These are phyloP conservation scores for Amia ocellicauda DNA, from an alignment of 2,113 vertebrate species.

Conservation along the genomic window DNA sequence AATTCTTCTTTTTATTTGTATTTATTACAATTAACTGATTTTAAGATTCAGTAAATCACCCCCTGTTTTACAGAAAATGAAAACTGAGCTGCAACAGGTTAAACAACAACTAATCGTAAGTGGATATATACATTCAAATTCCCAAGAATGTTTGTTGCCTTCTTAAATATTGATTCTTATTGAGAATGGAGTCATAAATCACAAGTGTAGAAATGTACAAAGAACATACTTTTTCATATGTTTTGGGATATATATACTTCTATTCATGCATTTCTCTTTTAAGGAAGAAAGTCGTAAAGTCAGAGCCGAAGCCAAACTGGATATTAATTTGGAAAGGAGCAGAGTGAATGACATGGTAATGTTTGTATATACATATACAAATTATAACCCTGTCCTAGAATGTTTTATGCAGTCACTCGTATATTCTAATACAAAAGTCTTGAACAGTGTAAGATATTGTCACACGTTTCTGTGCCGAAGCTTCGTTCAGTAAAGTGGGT, in stretches of 20 bases:
- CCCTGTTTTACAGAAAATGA: slow-evolving; percentile 81
- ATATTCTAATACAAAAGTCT: too few species aligned
- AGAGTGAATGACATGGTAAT: slow-evolving; percentile 84
- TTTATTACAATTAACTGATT: too few species aligned
- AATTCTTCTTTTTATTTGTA: too few species aligned
- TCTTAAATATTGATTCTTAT: not conserved
- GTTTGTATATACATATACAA: too few species aligned
- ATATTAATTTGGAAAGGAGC: slow-evolving; percentile 92
- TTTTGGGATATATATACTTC: not conserved
- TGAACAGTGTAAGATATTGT: too few species aligned
- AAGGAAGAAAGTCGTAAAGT: slow-evolving; percentile 85
- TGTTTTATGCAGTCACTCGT: too few species aligned
- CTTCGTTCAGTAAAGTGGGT: too few species aligned
- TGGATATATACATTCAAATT: slow-evolving; percentile 12
- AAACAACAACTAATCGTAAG: slow-evolving; percentile 80
- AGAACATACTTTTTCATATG: not conserved
- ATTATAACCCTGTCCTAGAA: too few species aligned
- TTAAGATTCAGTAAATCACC: not conserved
- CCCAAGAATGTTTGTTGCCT: not conserved
- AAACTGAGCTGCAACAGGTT: slow-evolving; percentile 87
- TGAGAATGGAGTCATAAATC: not conserved
- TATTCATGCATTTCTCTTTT: slow-evolving; percentile 35
- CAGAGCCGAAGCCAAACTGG: slow-evolving; percentile 83
- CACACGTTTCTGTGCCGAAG: too few species aligned
- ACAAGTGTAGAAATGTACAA: not conserved